Evolutionary conservation across 2,113 vertebrate species (phyloP), one percentile per base, ranked within the genome.

Genomic region (Oncorhynchus keta): DNA sequence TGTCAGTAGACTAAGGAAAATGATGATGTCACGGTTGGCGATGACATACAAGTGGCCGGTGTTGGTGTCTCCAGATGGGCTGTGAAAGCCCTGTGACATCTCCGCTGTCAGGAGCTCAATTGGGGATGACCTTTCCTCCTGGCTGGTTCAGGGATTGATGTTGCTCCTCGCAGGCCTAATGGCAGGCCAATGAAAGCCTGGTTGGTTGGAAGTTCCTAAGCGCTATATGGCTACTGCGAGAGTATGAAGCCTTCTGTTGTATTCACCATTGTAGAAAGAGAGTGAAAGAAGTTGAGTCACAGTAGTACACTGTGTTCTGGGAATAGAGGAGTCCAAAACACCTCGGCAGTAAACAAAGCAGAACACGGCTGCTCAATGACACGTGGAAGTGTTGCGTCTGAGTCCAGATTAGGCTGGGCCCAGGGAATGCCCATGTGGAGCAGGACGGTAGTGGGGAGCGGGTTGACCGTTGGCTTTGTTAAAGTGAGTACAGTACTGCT

Each of bases 311-410:
- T 26, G 26, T 0, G 67, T 26, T 79, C 26, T 49, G 39, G 66
- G 49, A 67, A 73, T 76, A 68, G 59, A 26, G 1, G 77, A 79
- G 85, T 83, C 67, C 62, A 72, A 28, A 84, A 74, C 59, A 64
- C 24, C 57, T 75, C 32, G 2, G 59, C 26, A 67, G 57, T 79
- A 68, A 61, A 76, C 74, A 84, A 74, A 79, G 84, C 79, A 82
- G 76, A 88, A 81, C 66, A 81, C 72, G 78, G 77, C 64, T 35
- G 86, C 89, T 88, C 80, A 79, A 85, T 86, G 89, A 24, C 81
- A 88, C 84, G 76, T 73, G 74, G 59, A 76, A 78, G 77, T 78
- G 72, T 79, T 55, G 30, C 1, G 7, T 68, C 68, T 39, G 35
- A 61, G 64, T 45, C n/a, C 26, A 76, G 45, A 74, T 81, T 76